Percentiles rank a stretch among this genome's conserved stretches.
phyloP scores from a whole-genome alignment of 1,140 invertebrate species.

The Philopotamus ludificatus region DNA sequence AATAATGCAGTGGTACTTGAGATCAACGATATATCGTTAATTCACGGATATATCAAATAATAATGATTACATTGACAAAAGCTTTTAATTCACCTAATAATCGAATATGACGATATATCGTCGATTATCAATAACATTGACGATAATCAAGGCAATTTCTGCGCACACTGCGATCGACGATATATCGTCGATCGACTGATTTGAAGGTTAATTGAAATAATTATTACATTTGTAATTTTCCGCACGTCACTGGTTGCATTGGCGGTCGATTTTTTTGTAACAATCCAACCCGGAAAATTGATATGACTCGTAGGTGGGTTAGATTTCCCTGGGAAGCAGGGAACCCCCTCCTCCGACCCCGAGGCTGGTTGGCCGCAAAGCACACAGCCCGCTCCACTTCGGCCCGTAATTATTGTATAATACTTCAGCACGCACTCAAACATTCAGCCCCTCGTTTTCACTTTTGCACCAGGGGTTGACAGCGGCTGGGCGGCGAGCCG shows the following conservation, averaged over 20 bases:
- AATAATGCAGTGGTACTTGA: no score
- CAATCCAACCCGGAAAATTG: background rate
- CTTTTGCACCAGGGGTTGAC: constrained; percentile 13
- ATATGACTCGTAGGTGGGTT: background rate
- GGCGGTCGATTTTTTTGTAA: background rate
- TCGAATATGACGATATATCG: no score
- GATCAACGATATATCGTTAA: no score
- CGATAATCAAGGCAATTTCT: no score
- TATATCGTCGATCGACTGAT: no score
- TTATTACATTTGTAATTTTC: background rate
- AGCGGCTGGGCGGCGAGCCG: background rate
- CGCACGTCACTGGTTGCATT: background rate
- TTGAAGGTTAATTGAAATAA: no score
- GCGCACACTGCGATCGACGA: no score
- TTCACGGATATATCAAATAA: no score
- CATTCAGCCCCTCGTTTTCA: constrained; percentile 26
- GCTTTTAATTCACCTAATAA: no score
- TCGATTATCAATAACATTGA: no score
- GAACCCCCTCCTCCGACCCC: background rate
- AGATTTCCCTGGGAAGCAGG: background rate
- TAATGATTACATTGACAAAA: no score
- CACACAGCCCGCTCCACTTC: constrained; percentile 17
- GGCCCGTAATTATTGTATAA: constrained; percentile 30
- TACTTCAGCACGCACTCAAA: constrained; percentile 31
- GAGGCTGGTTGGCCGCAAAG: constrained; percentile 12